Base-by-base conservation (phyloP, 2,888 invertebrate species). In the Epistrophe eligans region DNA sequence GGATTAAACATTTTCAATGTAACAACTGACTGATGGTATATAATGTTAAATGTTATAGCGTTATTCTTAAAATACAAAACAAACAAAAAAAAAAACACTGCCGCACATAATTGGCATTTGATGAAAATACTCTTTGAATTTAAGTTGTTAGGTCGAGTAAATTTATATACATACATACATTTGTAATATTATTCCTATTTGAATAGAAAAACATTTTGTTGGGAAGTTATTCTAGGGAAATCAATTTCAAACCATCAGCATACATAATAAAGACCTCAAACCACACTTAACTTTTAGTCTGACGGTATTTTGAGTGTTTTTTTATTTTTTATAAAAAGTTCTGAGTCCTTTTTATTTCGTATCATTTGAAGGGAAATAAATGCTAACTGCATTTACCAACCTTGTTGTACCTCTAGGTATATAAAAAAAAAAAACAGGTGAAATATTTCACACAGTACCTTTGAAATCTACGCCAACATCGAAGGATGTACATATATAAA, bases 381-480 rank as follows among this genome's bases (percentile, higher is more conserved):
- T 70, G 19, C 70, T 70, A 43, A 70, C 70, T 55, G 40, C 70
- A 70, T 70, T 70, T 70, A 70, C 70, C 55, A 70, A 55, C 11
- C 52, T 55, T 70, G 40, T 70, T n/a, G 15, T 28, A 24, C 28
- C 19, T 28, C 64, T 50, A 5, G n/a, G n/a, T 32, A 11, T 45
- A 24, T 24, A 1, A 24, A 24, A 24, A 24, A 24, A 24, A 13
- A 67, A 50, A 55, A 52, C 81, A 77, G 81, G 71, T 82, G 77
- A 82, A 71, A 64, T 58, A 45, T 45, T 82, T 77, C 81, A 32
- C 71, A 55, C 55, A 71, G 45, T 58, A 62, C 40, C 24, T 24
- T 2, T 24, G 3, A 1, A 24, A 62, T 62, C 24, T 38, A 38
- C 15, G 0, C 24, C 15, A 11, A n/a, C 17, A 32, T 5, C 13